phyloP scores from a whole-genome alignment of 1,140 invertebrate genomes.

The Hycleus phaleratus region DNA sequence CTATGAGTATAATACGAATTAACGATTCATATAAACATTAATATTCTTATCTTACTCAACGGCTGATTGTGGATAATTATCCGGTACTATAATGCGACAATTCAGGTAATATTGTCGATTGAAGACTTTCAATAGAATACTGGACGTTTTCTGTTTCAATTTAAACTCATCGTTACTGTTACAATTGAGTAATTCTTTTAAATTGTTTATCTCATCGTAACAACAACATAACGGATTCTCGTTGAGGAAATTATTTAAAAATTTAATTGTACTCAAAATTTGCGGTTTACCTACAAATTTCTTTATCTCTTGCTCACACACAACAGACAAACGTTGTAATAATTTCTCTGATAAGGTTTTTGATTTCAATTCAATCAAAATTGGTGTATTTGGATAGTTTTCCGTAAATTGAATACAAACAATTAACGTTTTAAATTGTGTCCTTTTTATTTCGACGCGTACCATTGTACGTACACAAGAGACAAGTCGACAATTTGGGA shows the following conservation, averaged over 20 bases:
- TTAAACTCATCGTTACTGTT: conserved; percentile 50
- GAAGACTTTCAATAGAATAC: conserved; percentile 51
- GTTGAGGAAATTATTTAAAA: conserved; percentile 58
- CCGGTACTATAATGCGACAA: conserved; percentile 52
- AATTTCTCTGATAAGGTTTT: conserved; percentile 60
- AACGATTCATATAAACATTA: neutral
- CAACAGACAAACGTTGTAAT: conserved; percentile 51
- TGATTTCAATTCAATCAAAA: conserved; percentile 67
- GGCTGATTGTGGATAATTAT: conserved; percentile 54
- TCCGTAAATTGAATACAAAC: conserved; percentile 60
- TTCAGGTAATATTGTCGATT: conserved; percentile 56
- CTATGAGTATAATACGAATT: conserved; percentile 36
- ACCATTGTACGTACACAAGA: conserved; percentile 58
- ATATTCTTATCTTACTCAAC: conserved; percentile 44
- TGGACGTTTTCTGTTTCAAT: conserved; percentile 60
- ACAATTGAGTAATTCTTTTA: conserved; percentile 48
- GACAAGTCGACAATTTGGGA: conserved; percentile 55
- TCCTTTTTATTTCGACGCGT: conserved; percentile 58
- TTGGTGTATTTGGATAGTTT: conserved; percentile 49
- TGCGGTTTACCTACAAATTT: conserved; percentile 54
- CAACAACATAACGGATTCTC: conserved; percentile 68
- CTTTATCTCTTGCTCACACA: conserved; percentile 60
- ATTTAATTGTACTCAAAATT: conserved; percentile 48
- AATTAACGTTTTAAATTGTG: conserved; percentile 53
- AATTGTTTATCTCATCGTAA: conserved; percentile 60